These are phyloP conservation scores for Engystomops pustulosus DNA, from an alignment of 2,113 vertebrate species.

Conservation along the genomic window DNA sequence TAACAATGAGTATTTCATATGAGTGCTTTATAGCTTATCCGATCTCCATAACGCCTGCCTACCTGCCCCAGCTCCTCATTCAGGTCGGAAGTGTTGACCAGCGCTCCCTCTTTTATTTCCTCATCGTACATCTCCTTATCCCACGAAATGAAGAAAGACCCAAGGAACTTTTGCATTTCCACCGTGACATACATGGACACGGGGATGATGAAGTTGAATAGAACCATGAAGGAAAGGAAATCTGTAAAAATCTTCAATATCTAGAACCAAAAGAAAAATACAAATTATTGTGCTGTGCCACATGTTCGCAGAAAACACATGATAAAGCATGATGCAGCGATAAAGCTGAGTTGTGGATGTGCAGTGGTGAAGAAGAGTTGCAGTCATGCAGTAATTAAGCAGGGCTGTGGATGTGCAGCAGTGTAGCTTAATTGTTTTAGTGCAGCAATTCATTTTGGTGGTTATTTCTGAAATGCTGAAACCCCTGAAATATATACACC, in stretches of 20 bases:
- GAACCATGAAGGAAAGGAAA: slow-evolving; percentile 98
- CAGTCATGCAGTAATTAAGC: too few species aligned
- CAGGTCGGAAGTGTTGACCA: slow-evolving; percentile 98
- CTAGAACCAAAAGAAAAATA: slow-evolving; percentile 66
- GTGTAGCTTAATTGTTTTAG: too few species aligned
- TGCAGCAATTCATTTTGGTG: too few species aligned
- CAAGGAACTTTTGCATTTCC: slow-evolving; percentile 99
- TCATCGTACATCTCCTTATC: slow-evolving; percentile 95
- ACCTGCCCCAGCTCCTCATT: slow-evolving; percentile 99
- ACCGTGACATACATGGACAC: slow-evolving; percentile 99
- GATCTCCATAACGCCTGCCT: slow-evolving; percentile 28
- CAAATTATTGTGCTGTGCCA: neutral
- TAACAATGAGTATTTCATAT: too few species aligned
- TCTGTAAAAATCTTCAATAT: slow-evolving; percentile 96
- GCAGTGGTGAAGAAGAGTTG: too few species aligned
- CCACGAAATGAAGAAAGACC: slow-evolving; percentile 97
- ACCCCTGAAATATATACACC: too few species aligned
- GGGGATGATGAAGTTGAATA: slow-evolving; percentile 99
- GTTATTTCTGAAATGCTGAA: too few species aligned
- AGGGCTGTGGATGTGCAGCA: too few species aligned
- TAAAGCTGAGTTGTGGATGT: too few species aligned
- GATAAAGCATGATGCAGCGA: too few species aligned
- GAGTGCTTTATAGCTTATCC: too few species aligned
- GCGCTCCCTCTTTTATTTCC: slow-evolving; percentile 89
- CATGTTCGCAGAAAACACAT: neutral